Evolutionary conservation across 2,797 vertebrate species (phyloP).

Genomic region (Chanos chanos): DNA sequence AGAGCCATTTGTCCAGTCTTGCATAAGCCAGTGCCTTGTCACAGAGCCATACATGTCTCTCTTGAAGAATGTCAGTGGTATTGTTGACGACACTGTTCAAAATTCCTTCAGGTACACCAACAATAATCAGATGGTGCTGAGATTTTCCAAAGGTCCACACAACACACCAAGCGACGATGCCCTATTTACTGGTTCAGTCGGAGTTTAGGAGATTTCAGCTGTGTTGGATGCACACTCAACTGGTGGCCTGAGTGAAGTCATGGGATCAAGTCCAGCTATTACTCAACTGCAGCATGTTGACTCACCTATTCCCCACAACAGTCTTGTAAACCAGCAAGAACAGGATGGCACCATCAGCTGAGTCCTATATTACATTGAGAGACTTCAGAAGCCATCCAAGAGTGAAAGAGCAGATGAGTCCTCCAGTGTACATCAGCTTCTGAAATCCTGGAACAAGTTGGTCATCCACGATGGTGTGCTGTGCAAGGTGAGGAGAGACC

Average conservation of each 20-base stretch:
- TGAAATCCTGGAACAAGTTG: slow-evolving; percentile 29
- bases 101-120: too few relatives aligned
- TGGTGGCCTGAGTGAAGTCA: background rate
- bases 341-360: background rate
- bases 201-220: too few relatives aligned
- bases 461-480: slow-evolving; percentile 10
- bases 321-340: background rate
- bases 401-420: slow-evolving; percentile 16
- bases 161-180: too few relatives aligned
- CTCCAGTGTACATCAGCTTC: background rate
- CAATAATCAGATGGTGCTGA: too few relatives aligned
- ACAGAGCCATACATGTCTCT: too few relatives aligned
- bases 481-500: slow-evolving; percentile 14
- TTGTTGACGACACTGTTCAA: too few relatives aligned
- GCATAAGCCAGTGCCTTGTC: too few relatives aligned
- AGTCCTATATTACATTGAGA: background rate
- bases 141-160: too few relatives aligned
- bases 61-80: too few relatives aligned
- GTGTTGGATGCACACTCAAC: background rate
- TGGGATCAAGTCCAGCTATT: background rate
- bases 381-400: background rate
- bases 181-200: too few relatives aligned
- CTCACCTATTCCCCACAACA: background rate
- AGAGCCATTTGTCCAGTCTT: too few relatives aligned
- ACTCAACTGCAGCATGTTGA: background rate